Conservation (phyloP, 2,888 invertebrate genomes). For the Drosophila niveifrons region DNA sequence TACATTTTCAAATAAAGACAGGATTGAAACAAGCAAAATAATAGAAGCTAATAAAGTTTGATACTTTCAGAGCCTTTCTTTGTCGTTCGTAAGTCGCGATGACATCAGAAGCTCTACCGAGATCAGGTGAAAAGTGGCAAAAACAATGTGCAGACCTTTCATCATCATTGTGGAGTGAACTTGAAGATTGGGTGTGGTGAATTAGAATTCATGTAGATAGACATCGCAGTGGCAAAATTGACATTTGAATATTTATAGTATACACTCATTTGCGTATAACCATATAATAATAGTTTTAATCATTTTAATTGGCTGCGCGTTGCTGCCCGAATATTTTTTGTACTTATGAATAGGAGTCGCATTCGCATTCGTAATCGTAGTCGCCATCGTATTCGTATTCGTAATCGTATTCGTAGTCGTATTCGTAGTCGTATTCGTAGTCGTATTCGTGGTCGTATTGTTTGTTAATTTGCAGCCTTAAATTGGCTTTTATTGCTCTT, state of each 20-base stretch:
- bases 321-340: constrained; percentile 21
- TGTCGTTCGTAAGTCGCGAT: too few species aligned
- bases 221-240: neutral
- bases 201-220: neutral
- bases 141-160: too few species aligned
- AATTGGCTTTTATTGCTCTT: constrained; percentile 70
- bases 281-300: neutral
- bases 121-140: too few species aligned
- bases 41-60: too few species aligned
- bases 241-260: neutral
- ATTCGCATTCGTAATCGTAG: too few species aligned
- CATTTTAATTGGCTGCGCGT: constrained; percentile 2
- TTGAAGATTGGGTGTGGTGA: neutral
- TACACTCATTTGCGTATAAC: neutral
- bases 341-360: neutral
- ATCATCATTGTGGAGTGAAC: too few species aligned
- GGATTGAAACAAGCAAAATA: too few species aligned
- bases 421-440: too few species aligned
- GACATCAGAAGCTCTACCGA: too few species aligned
- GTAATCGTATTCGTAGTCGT: neutral
- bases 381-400: too few species aligned
- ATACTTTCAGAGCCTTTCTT: too few species aligned
- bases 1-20: too few species aligned
- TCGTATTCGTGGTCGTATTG: constrained; percentile 46
- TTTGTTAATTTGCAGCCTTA: constrained; percentile 61